Evolutionary conservation across 2,113 vertebrate species (phyloP).

Genomic region (Leptodactylus fuscus): DNA sequence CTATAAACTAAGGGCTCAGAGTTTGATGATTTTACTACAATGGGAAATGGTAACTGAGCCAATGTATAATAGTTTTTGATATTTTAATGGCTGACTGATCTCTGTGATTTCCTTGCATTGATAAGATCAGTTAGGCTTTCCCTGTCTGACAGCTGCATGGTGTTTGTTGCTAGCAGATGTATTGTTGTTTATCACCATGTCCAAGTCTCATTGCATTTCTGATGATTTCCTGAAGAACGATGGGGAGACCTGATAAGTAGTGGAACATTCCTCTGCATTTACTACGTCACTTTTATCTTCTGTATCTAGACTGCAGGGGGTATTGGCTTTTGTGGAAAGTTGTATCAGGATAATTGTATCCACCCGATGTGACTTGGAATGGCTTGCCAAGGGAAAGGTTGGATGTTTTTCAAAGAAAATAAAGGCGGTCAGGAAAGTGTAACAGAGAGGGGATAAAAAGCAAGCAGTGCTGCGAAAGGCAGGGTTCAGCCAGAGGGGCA

Average conservation of each 20-base stretch:
- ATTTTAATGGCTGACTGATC: too few relatives aligned
- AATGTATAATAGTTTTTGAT: background rate
- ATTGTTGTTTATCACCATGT: background rate
- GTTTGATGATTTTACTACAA: background rate
- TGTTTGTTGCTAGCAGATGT: background rate
- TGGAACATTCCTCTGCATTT: constrained; percentile 31
- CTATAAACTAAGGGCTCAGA: too few relatives aligned
- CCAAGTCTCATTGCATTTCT: background rate
- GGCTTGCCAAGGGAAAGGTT: constrained; percentile 64
- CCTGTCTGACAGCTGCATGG: background rate
- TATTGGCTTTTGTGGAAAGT: constrained; percentile 32
- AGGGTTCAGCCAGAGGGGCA: constrained; percentile 52
- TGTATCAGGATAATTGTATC: constrained; percentile 60
- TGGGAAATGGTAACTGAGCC: background rate
- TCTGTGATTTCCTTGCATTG: background rate
- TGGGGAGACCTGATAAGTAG: constrained; percentile 20
- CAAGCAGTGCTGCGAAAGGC: constrained; percentile 3
- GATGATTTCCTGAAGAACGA: constrained; percentile 33
- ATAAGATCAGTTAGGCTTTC: too few relatives aligned
- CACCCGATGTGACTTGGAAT: constrained; percentile 60
- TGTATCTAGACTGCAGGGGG: constrained; percentile 42
- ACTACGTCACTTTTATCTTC: constrained; percentile 36
- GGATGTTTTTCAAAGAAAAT: constrained; percentile 64
- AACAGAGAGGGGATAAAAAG: constrained; percentile 50
- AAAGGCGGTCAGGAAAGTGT: constrained; percentile 54